Base-by-base conservation (phyloP, 2,113 vertebrate species). In the Cranoglanis bouderius region DNA sequence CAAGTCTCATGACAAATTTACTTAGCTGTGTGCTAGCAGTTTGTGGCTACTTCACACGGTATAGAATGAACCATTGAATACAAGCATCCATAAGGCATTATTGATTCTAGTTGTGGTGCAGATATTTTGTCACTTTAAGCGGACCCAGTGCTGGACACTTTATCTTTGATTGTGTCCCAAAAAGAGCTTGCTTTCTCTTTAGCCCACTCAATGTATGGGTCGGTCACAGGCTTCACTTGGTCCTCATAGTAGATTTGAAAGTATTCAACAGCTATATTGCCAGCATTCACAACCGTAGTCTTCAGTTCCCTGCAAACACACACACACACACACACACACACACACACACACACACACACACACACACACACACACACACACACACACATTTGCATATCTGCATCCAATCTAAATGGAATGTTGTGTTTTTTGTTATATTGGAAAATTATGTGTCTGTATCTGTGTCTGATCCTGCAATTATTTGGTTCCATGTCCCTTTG, bases 211-310 rank as follows among this genome's bases (percentile, higher is more conserved):
- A 85, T 0, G n/a, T 93, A 95, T 35, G 87, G 87, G 43, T 85
- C 61, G 3, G 92, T 78, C 32, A 91, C 61, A 0, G 93, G 90
- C 63, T 95, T 92, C 83, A 96, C 78, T 90, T 95, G 93, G 13
- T 96, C 96, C 46, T 94, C 93, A 35, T 95, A 96, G 89, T 94
- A 96, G 87, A 90, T 72, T 2, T 35, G 88, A 43, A 75, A 10
- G 0, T 90, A 93, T 4, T 29, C 93, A 35, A 59, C 0, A 6
- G 87, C 85, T 2, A 19, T 0, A 6, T 1, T 81, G 18, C 92
- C 90, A 0, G 80, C 0, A 8, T 0, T 32, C 80, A 91, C 65
- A 85, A 93, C 91, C 85, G 43, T 91, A 32, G 32, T 46, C 87
- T 49, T 91, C 84, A 89, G 75, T 46, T 77, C 72, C 29, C 94